Percentiles rank a stretch among this genome's conserved stretches.
phyloP scores from a whole-genome alignment of 1,140 invertebrate species.

The Lamellibrachia luymesi region DNA sequence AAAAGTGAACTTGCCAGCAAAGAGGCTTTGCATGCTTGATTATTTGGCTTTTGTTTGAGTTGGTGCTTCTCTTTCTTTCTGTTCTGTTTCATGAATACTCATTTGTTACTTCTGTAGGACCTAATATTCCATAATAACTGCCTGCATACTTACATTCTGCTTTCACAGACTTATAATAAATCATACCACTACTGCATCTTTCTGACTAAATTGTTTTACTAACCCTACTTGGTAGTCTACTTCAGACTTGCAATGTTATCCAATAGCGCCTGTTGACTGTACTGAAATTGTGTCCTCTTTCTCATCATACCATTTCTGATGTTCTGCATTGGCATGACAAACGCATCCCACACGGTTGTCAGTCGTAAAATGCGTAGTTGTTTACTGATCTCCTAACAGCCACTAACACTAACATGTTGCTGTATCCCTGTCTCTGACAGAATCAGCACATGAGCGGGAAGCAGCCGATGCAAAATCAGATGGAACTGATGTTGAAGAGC shows the following conservation, averaged over 20 bases:
- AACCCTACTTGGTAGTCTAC: background rate
- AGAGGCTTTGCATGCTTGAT: background rate
- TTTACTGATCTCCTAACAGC: slow-evolving; percentile 4
- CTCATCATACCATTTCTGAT: background rate
- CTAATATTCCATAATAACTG: background rate
- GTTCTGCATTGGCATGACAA: background rate
- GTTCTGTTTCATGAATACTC: background rate
- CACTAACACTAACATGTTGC: slow-evolving; percentile 16
- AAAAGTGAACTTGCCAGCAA: background rate
- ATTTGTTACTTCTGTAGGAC: background rate
- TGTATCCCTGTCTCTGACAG: slow-evolving; percentile 3
- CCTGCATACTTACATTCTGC: background rate
- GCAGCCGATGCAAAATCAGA: slow-evolving; percentile 34
- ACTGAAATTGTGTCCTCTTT: background rate
- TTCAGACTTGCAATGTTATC: background rate
- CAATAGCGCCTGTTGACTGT: background rate
- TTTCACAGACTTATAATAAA: background rate
- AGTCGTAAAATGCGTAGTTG: background rate
- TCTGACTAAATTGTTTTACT: background rate
- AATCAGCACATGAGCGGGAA: slow-evolving; percentile 2
- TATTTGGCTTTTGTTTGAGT: background rate
- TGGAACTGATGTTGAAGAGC: slow-evolving; percentile 48
- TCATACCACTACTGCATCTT: background rate
- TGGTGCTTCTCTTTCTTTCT: background rate
- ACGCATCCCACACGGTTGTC: background rate